These are phyloP conservation scores for Picathartes gymnocephalus DNA, from an alignment of 2,113 vertebrate species.

Conservation along the genomic window DNA sequence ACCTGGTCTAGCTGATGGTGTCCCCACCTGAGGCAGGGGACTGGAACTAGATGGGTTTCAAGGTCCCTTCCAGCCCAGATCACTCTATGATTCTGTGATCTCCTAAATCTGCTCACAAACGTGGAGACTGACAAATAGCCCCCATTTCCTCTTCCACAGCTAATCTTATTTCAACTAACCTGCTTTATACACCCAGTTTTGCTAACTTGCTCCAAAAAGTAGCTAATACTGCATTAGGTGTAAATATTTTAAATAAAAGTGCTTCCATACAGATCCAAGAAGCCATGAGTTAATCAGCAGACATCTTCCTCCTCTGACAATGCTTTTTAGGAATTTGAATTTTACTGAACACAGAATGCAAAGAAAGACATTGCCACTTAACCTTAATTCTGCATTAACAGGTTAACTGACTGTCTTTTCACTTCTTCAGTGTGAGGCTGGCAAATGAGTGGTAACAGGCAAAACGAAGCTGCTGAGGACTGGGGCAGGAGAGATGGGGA, in stretches of 20 bases:
- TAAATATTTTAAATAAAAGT: neutral
- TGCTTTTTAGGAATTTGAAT: neutral
- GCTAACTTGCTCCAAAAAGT: neutral
- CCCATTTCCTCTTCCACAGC: neutral
- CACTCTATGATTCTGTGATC: neutral
- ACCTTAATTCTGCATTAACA: neutral
- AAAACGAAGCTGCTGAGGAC: neutral
- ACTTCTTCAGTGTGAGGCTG: neutral
- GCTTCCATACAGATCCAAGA: neutral
- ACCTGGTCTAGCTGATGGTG: neutral
- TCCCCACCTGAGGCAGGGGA: neutral
- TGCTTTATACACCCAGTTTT: neutral
- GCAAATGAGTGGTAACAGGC: neutral
- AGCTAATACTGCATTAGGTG: neutral
- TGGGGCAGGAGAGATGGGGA: accelerated
- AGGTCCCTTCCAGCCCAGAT: neutral
- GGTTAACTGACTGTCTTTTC: neutral
- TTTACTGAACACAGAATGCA: neutral
- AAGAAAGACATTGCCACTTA: neutral
- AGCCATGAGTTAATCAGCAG: neutral
- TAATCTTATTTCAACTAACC: neutral
- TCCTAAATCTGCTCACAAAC: neutral
- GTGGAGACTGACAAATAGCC: neutral
- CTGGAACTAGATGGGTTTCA: neutral
- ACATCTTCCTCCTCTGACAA: neutral